These are phyloP conservation scores for Cyprinella venusta DNA, from an alignment of 2,797 vertebrate genomes.

Conservation along the genomic window DNA sequence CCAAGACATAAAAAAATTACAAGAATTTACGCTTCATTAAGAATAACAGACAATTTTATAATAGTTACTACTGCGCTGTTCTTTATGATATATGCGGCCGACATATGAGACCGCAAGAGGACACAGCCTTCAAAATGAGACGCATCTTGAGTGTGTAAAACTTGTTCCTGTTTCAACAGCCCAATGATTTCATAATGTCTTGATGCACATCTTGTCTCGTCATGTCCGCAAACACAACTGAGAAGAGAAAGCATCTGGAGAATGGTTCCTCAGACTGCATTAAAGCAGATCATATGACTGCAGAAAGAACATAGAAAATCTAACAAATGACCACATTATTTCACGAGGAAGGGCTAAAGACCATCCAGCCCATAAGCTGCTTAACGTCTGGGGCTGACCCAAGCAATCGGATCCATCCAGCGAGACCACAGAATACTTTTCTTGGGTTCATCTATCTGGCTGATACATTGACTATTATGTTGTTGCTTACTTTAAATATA, in stretches of 20 bases:
- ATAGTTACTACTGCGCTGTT: too few species aligned
- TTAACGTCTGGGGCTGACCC: slow-evolving; percentile 43
- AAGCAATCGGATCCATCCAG: slow-evolving; percentile 4
- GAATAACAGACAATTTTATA: too few species aligned
- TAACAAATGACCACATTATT: slow-evolving; percentile 71
- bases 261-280: slow-evolving; percentile 7
- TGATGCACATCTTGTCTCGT: slow-evolving; percentile 23
- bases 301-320: slow-evolving; percentile 56
- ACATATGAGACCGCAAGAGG: too few species aligned
- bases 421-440: not conserved
- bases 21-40: too few species aligned
- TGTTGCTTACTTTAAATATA: too few species aligned
- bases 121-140: too few species aligned
- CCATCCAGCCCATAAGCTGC: slow-evolving; percentile 57
- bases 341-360: slow-evolving; percentile 56
- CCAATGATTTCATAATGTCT: not conserved
- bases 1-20: too few species aligned
- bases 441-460: not conserved
- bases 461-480: not conserved
- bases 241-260: not conserved
- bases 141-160: not conserved
- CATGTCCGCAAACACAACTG: slow-evolving; percentile 21
- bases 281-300: slow-evolving; percentile 74
- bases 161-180: not conserved
- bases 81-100: too few species aligned